A percentile compares a stretch with the other conserved stretches of the same genome.
phyloP scores from a whole-genome alignment of 2,797 vertebrate species.

The Hemitrygon akajei region DNA sequence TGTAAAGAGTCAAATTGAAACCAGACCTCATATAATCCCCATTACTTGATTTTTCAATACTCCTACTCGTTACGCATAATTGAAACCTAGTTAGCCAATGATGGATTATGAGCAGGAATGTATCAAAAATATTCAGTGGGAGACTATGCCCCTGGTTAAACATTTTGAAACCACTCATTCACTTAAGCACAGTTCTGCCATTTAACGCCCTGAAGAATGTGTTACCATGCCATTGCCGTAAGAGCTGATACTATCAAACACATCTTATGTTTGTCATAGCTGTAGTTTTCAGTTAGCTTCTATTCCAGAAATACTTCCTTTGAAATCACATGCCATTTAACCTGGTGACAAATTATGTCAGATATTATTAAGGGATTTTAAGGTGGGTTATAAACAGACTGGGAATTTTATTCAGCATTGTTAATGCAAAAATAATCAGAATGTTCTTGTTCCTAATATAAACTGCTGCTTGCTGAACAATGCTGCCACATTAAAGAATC shows the following conservation, averaged over 20 bases:
- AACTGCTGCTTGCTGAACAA: not conserved
- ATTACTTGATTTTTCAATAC: conserved; percentile 28
- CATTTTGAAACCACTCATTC: not conserved
- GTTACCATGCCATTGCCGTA: not conserved
- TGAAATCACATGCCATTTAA: not conserved
- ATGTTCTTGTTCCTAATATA: not conserved
- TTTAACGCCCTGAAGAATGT: not conserved
- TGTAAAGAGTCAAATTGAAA: conserved; percentile 18
- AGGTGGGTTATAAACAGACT: not conserved
- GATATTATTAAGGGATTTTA: no score
- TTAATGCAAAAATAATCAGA: not conserved
- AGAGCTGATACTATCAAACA: not conserved
- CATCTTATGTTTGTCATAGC: no score
- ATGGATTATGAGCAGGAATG: not conserved
- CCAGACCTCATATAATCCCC: not conserved
- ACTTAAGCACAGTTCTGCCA: not conserved
- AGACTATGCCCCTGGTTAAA: not conserved
- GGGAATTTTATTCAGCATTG: not conserved
- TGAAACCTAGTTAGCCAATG: conserved; percentile 22
- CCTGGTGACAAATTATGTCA: not conserved
- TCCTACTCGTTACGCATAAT: conserved; percentile 21
- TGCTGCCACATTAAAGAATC: not conserved
- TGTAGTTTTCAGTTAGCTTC: not conserved
- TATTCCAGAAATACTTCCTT: not conserved
- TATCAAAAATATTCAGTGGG: not conserved